Percentiles rank a stretch among this genome's conserved stretches.
phyloP scores from a whole-genome alignment of 1,140 invertebrate species.

The Apis dorsata region DNA sequence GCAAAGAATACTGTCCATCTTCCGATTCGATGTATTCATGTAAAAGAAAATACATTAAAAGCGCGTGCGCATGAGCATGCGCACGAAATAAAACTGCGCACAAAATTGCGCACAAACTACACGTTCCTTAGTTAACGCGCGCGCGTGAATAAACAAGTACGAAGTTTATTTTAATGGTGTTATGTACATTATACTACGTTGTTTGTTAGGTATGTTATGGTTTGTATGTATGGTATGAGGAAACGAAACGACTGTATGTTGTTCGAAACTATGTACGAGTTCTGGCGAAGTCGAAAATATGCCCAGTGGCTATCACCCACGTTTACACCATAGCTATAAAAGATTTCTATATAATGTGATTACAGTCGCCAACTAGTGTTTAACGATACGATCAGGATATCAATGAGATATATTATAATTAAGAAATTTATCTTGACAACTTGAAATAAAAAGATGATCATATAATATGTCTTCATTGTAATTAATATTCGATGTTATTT shows the following conservation, averaged over 20 bases:
- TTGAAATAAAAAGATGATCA: not conserved
- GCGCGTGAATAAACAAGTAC: slow-evolving; percentile 49
- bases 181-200: slow-evolving; percentile 45
- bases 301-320: slow-evolving; percentile 1
- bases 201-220: slow-evolving; percentile 47
- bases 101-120: not conserved
- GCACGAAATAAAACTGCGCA: not conserved
- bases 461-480: not conserved
- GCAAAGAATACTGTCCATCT: slow-evolving; percentile 10
- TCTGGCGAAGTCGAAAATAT: slow-evolving; percentile 32
- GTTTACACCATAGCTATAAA: slow-evolving; percentile 26
- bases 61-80: not conserved
- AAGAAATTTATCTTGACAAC: slow-evolving; percentile 20
- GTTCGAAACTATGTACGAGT: slow-evolving; percentile 13
- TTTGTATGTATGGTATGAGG: slow-evolving; percentile 48
- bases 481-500: slow-evolving; percentile 1
- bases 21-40: not conserved
- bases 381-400: not conserved
- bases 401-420: slow-evolving; percentile 5
- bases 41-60: not conserved
- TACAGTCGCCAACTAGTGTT: not conserved
- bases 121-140: not conserved
- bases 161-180: slow-evolving; percentile 61
- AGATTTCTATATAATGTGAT: slow-evolving; percentile 9
- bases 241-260: slow-evolving; percentile 39